Evolutionary conservation across 2,113 vertebrate species (phyloP).

Genomic region (Boulengeromyrus knoepffleri): DNA sequence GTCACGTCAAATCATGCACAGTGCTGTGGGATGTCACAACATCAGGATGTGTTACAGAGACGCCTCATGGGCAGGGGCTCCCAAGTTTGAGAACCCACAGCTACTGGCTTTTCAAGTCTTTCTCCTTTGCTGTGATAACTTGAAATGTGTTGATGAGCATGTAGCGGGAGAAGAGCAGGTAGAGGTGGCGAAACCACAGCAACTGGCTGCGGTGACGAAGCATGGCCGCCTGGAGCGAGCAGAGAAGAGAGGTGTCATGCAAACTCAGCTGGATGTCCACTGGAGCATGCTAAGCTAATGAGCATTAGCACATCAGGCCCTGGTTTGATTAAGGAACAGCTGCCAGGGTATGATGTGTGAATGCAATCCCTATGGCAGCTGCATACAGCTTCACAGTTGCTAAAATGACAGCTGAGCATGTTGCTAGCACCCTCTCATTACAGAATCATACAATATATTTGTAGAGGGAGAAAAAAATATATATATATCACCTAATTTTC

Average conservation of each 20-base stretch:
- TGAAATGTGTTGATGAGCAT: constrained; percentile 83
- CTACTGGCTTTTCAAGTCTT: constrained; percentile 56
- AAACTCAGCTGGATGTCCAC: background rate
- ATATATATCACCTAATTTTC: background rate
- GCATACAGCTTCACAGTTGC: background rate
- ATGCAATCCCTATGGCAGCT: background rate
- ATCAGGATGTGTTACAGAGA: background rate
- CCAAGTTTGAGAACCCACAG: background rate
- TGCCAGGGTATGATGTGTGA: background rate
- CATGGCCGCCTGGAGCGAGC: constrained; percentile 75
- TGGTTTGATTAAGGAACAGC: background rate
- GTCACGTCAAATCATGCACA: background rate
- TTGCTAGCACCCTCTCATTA: background rate
- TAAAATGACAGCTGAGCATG: background rate
- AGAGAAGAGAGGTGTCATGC: constrained; percentile 11
- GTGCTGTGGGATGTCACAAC: background rate
- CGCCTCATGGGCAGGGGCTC: background rate
- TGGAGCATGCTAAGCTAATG: background rate
- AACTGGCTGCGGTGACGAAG: constrained; percentile 77
- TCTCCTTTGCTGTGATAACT: constrained; percentile 51
- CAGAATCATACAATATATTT: background rate
- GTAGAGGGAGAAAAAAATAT: background rate
- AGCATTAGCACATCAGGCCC: background rate
- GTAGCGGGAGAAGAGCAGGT: constrained; percentile 80
- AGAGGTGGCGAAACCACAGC: constrained; percentile 83